Evolutionary conservation across 2,797 vertebrate genomes (phyloP).

Genomic region (Phaenicophaeus curvirostris): DNA sequence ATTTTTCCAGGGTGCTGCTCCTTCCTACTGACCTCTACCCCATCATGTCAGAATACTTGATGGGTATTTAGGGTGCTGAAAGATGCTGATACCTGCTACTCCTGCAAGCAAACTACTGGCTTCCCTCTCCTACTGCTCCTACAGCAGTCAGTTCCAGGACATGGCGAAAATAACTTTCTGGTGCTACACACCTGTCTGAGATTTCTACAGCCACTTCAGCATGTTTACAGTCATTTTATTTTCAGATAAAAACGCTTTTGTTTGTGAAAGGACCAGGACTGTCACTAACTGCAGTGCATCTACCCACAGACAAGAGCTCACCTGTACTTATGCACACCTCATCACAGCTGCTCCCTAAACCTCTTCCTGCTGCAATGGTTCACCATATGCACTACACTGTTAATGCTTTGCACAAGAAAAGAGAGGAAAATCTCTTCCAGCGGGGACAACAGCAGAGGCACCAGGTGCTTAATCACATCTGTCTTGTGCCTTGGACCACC

Average conservation of each 20-base stretch:
- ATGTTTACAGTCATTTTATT: neutral
- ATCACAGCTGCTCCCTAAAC: neutral
- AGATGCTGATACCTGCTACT: neutral
- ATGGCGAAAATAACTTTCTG: neutral
- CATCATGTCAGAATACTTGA: neutral
- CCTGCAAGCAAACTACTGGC: neutral
- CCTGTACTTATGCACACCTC: neutral
- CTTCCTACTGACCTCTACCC: neutral
- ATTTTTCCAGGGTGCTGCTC: neutral
- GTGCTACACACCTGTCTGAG: accelerated
- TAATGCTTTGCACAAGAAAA: neutral
- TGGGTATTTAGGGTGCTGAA: neutral
- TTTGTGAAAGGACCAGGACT: neutral
- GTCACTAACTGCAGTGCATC: neutral
- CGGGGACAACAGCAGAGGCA: neutral
- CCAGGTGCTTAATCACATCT: neutral
- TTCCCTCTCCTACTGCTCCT: neutral
- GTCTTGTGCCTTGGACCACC: neutral
- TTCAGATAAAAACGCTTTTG: neutral
- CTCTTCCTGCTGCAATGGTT: neutral
- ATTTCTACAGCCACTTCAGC: neutral
- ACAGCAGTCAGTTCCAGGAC: neutral
- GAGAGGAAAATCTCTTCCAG: neutral
- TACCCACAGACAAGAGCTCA: neutral
- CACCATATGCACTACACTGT: accelerated